Percentiles rank a stretch among this genome's conserved stretches.
Evolutionary conservation across 2,888 invertebrate genomes (phyloP).

Genomic region (Plebejus anna): DNA sequence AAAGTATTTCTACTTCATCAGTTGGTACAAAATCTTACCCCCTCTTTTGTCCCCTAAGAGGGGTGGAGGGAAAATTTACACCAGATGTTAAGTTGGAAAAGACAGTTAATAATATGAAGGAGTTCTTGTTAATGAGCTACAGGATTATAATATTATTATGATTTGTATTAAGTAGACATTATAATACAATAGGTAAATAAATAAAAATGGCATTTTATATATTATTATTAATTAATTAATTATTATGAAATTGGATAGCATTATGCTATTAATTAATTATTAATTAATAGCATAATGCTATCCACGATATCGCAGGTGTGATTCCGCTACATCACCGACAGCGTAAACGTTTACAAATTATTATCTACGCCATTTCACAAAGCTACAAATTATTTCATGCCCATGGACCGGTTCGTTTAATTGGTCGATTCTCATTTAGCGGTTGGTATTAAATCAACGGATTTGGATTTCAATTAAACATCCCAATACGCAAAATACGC

Average conservation of each 20-base stretch:
- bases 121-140: too few relatives aligned
- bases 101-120: too few relatives aligned
- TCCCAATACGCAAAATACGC: slow-evolving; percentile 53
- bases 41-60: too few relatives aligned
- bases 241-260: too few relatives aligned
- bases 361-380: slow-evolving; percentile 33
- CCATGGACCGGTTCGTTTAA: slow-evolving; percentile 33
- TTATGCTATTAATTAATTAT: too few relatives aligned
- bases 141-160: too few relatives aligned
- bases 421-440: slow-evolving; percentile 42
- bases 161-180: too few relatives aligned
- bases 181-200: neutral
- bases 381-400: slow-evolving; percentile 33
- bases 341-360: slow-evolving; percentile 32
- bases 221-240: neutral
- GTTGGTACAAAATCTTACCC: too few relatives aligned
- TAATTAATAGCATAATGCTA: neutral
- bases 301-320: slow-evolving; percentile 22
- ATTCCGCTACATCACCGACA: slow-evolving; percentile 18
- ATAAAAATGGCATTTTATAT: neutral
- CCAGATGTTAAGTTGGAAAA: too few relatives aligned
- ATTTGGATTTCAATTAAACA: slow-evolving; percentile 61
- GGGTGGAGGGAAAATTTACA: too few relatives aligned
- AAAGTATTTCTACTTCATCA: too few relatives aligned
- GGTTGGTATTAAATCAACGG: slow-evolving; percentile 55